These are phyloP conservation scores for Tympanoctomys barrerae DNA, from an alignment of 2,797 vertebrate genomes.

Conservation along the genomic window DNA sequence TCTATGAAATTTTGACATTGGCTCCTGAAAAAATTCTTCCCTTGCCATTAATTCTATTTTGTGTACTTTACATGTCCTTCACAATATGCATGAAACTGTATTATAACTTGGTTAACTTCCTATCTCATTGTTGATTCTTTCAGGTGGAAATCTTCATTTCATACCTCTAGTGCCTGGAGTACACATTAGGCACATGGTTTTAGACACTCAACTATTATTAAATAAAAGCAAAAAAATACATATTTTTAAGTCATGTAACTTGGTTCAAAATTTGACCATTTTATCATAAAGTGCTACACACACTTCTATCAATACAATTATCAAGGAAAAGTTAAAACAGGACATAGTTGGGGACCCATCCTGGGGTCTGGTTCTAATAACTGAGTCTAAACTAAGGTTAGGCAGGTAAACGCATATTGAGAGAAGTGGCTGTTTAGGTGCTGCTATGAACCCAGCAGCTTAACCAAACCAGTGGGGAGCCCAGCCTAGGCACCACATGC, in stretches of 20 bases:
- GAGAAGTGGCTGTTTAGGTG: neutral
- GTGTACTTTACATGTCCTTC: neutral
- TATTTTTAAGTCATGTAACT: neutral
- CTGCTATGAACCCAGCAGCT: neutral
- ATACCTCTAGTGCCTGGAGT: neutral
- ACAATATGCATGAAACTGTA: neutral
- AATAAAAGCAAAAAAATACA: neutral
- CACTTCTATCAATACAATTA: neutral
- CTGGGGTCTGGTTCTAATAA: neutral
- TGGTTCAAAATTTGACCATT: neutral
- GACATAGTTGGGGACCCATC: rapidly evolving
- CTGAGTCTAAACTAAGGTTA: neutral
- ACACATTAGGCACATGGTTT: neutral
- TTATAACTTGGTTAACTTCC: neutral
- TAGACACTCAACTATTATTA: neutral
- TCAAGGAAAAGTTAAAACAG: neutral
- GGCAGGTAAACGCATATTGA: neutral
- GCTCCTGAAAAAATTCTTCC: neutral
- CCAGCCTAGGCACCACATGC: neutral
- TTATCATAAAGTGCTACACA: neutral
- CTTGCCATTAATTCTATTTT: neutral
- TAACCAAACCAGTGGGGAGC: neutral
- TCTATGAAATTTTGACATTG: neutral
- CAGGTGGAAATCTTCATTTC: neutral
- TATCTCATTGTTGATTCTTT: neutral